Evolutionary conservation across 1,140 invertebrate genomes (phyloP).

Genomic region (Cotesia typhae): DNA sequence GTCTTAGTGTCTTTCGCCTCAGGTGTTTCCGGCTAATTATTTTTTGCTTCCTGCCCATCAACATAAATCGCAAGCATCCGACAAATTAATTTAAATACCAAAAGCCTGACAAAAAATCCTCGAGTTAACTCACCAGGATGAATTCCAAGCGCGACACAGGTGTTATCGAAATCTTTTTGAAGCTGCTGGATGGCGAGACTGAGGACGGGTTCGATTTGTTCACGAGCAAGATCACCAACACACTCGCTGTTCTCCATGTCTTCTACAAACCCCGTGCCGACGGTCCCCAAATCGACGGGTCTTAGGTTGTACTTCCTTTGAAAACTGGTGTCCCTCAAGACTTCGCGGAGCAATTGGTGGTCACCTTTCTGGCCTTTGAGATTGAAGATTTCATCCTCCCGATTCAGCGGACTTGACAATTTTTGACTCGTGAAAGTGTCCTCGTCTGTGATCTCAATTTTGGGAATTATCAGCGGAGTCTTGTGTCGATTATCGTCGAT

Average conservation of each 20-base stretch:
- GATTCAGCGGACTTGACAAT: slow-evolving; percentile 43
- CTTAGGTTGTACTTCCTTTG: slow-evolving; percentile 82
- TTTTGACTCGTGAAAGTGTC: slow-evolving; percentile 30
- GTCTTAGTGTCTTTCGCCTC: background rate
- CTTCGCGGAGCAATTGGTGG: slow-evolving; percentile 81
- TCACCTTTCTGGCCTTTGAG: slow-evolving; percentile 63
- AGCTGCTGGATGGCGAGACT: slow-evolving; percentile 86
- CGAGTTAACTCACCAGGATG: slow-evolving; percentile 76
- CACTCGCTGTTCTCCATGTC: slow-evolving; percentile 61
- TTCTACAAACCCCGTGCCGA: slow-evolving; percentile 68
- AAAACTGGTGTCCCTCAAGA: slow-evolving; percentile 82
- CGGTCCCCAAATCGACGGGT: slow-evolving; percentile 73
- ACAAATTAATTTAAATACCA: slow-evolving; percentile 8
- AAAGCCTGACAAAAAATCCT: too few species aligned
- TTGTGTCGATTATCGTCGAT: slow-evolving; percentile 7
- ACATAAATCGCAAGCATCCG: background rate
- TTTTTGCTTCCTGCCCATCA: background rate
- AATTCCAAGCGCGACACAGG: slow-evolving; percentile 84
- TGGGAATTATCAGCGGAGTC: slow-evolving; percentile 20
- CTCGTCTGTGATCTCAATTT: slow-evolving; percentile 39
- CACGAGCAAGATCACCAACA: slow-evolving; percentile 72
- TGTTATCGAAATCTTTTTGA: slow-evolving; percentile 84
- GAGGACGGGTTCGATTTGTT: slow-evolving; percentile 84
- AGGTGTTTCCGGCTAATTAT: background rate
- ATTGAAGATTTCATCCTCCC: slow-evolving; percentile 55